Base-by-base conservation (phyloP, 2,888 invertebrate species). In the Cataglyphis albicans region DNA sequence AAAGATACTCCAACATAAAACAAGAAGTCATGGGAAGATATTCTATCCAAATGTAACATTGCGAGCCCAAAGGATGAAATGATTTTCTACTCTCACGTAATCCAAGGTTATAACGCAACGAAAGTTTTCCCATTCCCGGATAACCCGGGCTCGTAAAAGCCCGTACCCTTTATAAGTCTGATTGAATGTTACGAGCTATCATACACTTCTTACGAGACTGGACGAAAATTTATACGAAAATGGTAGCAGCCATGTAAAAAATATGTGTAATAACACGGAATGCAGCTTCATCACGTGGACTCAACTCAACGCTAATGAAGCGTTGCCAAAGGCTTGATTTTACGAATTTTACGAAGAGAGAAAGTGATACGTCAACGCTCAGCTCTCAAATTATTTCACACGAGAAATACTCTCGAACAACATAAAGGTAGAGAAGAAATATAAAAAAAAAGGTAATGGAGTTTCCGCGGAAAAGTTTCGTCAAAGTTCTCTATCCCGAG, bases 111-210 rank as follows among this genome's bases (percentile, higher is more conserved):
- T 9, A 41, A 44, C 6, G 72, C 41, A 21, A 70, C 73, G 44
- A 80, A 80, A 72, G 44, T 72, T 72, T 80, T 32, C 73, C 59
- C 59, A 3, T 75, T 52, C 12, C 15, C 57, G 25, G 29, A 48
- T 78, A 70, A 78, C 52, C 72, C 35, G 32, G 4, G 32, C 35
- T 72, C 59, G 38, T 80, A 80, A 78, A 76, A 59, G 35, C 44
- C 3, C 18, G 12, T 12, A 35, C 44, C 38, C 41, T 70, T 15
- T 21, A 57, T 12, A 18, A 44, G 73, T 73, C 21, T 80, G 78
- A 78, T 78, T 70, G 72, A 44, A 44, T 29, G 41, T 73, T 80
- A 80, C 32, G 25, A 57, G 44, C 73, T 44, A 18, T 72, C 57
- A 44, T 72, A 59, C 32, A 59, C 21, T 59, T 76, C 25, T 76